Evolutionary conservation across 2,888 invertebrate genomes (phyloP).

Genomic region (Eupithecia pulchellata): DNA sequence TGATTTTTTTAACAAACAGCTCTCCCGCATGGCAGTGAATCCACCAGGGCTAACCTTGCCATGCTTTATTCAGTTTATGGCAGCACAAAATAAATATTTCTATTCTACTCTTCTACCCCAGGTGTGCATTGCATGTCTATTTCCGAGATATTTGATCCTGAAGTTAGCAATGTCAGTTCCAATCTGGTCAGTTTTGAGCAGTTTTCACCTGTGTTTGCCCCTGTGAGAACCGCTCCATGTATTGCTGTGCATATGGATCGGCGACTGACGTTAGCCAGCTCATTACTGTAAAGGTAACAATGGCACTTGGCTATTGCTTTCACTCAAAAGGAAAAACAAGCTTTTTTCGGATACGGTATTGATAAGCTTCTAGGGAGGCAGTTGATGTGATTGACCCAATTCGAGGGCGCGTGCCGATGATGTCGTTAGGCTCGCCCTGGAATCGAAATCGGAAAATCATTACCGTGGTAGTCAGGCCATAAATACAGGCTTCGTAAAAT

Average conservation of each 20-base stretch:
- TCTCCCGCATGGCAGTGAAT: too few relatives aligned
- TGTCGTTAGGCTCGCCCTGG: slow-evolving; percentile 39
- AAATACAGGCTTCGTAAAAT: not conserved
- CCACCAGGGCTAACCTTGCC: too few relatives aligned
- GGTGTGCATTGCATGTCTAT: not conserved
- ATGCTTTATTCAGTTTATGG: too few relatives aligned
- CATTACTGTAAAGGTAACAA: too few relatives aligned
- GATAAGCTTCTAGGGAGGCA: slow-evolving; percentile 19
- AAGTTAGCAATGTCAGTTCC: not conserved
- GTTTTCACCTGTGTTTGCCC: not conserved
- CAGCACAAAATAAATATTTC: too few relatives aligned
- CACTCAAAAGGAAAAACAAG: not conserved
- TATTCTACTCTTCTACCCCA: not conserved
- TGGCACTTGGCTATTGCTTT: not conserved
- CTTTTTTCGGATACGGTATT: not conserved
- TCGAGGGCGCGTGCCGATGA: slow-evolving; percentile 39
- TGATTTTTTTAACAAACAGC: too few relatives aligned
- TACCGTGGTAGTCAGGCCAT: not conserved
- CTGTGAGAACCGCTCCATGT: not conserved
- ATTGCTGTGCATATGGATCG: not conserved
- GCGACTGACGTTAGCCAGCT: not conserved
- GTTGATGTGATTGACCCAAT: slow-evolving; percentile 62
- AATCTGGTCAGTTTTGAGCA: not conserved
- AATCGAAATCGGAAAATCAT: slow-evolving; percentile 30
- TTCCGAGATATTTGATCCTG: not conserved